Conservation (phyloP, 1,140 invertebrate genomes). For the Drosophila dunni region DNA sequence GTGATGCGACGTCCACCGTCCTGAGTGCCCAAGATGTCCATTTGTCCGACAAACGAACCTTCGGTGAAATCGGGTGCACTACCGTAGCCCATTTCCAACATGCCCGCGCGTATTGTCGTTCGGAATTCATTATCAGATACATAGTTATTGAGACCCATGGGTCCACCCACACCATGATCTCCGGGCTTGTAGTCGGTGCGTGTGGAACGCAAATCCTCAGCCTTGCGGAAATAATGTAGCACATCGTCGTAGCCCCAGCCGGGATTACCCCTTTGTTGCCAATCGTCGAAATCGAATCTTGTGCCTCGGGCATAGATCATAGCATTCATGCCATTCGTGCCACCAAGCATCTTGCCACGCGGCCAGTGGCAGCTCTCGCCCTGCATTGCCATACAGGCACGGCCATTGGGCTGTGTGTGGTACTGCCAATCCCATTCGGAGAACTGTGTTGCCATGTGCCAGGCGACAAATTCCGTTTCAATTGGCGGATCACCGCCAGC, state of each 20-base stretch:
- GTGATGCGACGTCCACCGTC: slow-evolving; percentile 87
- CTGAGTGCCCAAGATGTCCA: slow-evolving; percentile 84
- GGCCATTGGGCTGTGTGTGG: slow-evolving; percentile 76
- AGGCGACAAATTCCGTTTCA: slow-evolving; percentile 78
- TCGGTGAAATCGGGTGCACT: slow-evolving; percentile 86
- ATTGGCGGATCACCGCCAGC: slow-evolving; percentile 84
- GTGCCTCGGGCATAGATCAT: slow-evolving; percentile 92
- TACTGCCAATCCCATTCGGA: slow-evolving; percentile 84
- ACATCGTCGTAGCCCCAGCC: slow-evolving; percentile 90
- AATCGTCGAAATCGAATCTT: slow-evolving; percentile 87
- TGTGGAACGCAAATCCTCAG: slow-evolving; percentile 87
- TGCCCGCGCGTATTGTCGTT: slow-evolving; percentile 83
- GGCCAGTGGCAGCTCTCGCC: slow-evolving; percentile 87
- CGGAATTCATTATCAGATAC: slow-evolving; percentile 79
- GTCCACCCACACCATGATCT: slow-evolving; percentile 87
- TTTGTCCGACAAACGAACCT: slow-evolving; percentile 85
- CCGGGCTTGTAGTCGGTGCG: slow-evolving; percentile 84
- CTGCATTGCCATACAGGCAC: slow-evolving; percentile 83
- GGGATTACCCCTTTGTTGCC: slow-evolving; percentile 87
- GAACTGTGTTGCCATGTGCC: slow-evolving; percentile 83
- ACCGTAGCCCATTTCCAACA: slow-evolving; percentile 84
- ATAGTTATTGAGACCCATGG: slow-evolving; percentile 86
- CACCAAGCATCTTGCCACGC: slow-evolving; percentile 88
- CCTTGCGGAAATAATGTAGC: slow-evolving; percentile 90
- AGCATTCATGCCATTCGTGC: slow-evolving; percentile 89